phyloP scores from a whole-genome alignment of 2,888 invertebrate species.

The Lasioglossum marginatum region DNA sequence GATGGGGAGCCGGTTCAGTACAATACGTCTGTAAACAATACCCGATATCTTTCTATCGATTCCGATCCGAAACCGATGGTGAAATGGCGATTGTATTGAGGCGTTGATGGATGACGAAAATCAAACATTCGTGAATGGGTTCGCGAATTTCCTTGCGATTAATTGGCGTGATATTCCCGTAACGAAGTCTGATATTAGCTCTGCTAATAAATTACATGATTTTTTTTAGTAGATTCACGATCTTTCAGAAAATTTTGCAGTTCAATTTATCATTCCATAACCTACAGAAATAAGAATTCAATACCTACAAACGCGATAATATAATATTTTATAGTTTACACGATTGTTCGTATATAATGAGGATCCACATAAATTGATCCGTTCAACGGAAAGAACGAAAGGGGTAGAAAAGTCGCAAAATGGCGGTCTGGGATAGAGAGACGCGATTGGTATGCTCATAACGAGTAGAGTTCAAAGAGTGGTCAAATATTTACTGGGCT shows the following conservation, averaged over 20 bases:
- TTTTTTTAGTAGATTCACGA: neutral
- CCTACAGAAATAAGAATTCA: too few species aligned
- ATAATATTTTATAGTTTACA: too few species aligned
- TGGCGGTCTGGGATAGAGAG: neutral
- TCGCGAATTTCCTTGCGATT: neutral
- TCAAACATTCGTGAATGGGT: neutral
- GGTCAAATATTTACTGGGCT: conserved; percentile 81
- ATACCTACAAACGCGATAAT: too few species aligned
- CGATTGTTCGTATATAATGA: too few species aligned
- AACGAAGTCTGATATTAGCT: neutral
- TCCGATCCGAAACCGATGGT: conserved; percentile 78
- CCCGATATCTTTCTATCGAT: conserved; percentile 77
- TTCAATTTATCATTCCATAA: too few species aligned
- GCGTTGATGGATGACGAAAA: conserved; percentile 19
- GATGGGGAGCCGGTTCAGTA: conserved; percentile 65
- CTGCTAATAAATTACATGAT: neutral
- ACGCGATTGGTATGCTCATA: conserved; percentile 74
- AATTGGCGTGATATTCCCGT: neutral
- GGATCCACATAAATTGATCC: neutral
- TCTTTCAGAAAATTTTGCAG: neutral
- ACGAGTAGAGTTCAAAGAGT: conserved; percentile 73
- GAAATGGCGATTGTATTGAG: conserved; percentile 75
- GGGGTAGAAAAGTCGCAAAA: neutral
- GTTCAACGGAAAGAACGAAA: neutral
- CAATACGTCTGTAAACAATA: conserved; percentile 78